These are phyloP conservation scores for Alitta virens DNA, from an alignment of 2,888 invertebrate genomes.

Conservation along the genomic window DNA sequence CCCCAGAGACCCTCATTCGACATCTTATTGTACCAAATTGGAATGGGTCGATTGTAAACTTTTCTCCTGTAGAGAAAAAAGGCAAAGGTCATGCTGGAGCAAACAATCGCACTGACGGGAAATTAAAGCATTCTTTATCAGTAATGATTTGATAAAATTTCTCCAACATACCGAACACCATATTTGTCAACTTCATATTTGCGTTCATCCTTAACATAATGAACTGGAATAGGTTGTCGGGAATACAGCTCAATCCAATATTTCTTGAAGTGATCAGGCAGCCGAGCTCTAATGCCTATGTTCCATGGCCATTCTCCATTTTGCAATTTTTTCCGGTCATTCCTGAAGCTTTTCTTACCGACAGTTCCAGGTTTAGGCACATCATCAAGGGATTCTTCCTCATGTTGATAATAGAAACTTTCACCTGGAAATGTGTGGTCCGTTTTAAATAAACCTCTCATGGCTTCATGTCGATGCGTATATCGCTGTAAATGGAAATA, in stretches of 20 bases:
- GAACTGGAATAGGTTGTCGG: conserved; percentile 52
- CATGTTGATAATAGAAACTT: neutral
- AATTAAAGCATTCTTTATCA: too few relatives aligned
- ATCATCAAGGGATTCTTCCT: neutral
- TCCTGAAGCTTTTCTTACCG: conserved; percentile 12
- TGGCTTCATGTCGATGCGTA: too few relatives aligned
- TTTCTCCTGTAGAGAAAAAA: conserved; percentile 29
- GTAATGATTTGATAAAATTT: too few relatives aligned
- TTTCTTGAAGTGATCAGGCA: conserved; percentile 55
- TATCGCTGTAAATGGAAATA: too few relatives aligned
- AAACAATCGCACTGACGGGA: neutral
- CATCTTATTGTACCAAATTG: conserved; percentile 76
- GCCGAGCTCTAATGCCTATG: conserved; percentile 39
- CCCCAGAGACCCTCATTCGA: conserved; percentile 89
- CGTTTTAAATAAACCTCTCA: too few relatives aligned
- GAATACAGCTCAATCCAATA: conserved; percentile 47
- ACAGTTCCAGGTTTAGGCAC: neutral
- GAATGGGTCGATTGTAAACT: conserved; percentile 61
- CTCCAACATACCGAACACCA: too few relatives aligned
- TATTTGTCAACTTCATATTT: conserved; percentile 32
- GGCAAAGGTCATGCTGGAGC: neutral
- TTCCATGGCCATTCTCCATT: conserved; percentile 39
- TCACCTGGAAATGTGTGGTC: too few relatives aligned
- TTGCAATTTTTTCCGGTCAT: conserved; percentile 25
- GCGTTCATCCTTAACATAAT: conserved; percentile 46